These are phyloP conservation scores for Lordiphosa stackelbergi DNA, from an alignment of 1,140 invertebrate species.

Conservation along the genomic window DNA sequence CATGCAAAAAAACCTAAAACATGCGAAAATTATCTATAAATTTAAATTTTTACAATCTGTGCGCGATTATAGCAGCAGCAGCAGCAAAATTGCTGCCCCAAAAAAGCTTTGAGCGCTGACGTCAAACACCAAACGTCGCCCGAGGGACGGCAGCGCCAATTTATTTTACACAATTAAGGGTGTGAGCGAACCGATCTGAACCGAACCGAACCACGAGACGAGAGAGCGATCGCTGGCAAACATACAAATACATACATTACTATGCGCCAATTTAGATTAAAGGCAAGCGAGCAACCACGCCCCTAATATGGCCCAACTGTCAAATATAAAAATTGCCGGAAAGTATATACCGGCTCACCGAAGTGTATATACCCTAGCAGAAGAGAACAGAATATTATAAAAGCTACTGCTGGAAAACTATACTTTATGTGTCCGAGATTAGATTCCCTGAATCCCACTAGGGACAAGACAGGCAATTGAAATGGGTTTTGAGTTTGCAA, in stretches of 20 bases:
- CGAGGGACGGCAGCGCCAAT: constrained; percentile 56
- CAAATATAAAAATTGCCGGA: constrained; percentile 27
- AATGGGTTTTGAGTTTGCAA: too few relatives aligned
- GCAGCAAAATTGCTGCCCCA: constrained; percentile 56
- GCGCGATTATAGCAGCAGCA: constrained; percentile 59
- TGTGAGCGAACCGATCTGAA: constrained; percentile 50
- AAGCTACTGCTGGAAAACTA: too few relatives aligned
- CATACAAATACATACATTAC: constrained; percentile 41
- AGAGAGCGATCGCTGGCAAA: constrained; percentile 48
- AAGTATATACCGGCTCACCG: constrained; percentile 7
- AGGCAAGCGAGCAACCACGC: constrained; percentile 58
- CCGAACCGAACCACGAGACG: constrained; percentile 13
- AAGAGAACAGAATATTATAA: neutral
- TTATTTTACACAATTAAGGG: constrained; percentile 75
- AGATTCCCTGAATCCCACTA: too few relatives aligned
- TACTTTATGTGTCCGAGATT: too few relatives aligned
- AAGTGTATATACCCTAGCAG: constrained; percentile 21
- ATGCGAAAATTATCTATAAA: constrained; percentile 75
- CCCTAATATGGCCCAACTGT: constrained; percentile 34
- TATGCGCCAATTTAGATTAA: constrained; percentile 73
- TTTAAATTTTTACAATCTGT: constrained; percentile 75
- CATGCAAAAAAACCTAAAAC: constrained; percentile 56
- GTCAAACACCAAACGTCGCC: constrained; percentile 53
- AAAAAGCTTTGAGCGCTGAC: constrained; percentile 62
- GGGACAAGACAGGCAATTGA: too few relatives aligned